These are phyloP conservation scores for Dysmachus trigonus DNA, from an alignment of 2,888 invertebrate genomes.

Conservation along the genomic window DNA sequence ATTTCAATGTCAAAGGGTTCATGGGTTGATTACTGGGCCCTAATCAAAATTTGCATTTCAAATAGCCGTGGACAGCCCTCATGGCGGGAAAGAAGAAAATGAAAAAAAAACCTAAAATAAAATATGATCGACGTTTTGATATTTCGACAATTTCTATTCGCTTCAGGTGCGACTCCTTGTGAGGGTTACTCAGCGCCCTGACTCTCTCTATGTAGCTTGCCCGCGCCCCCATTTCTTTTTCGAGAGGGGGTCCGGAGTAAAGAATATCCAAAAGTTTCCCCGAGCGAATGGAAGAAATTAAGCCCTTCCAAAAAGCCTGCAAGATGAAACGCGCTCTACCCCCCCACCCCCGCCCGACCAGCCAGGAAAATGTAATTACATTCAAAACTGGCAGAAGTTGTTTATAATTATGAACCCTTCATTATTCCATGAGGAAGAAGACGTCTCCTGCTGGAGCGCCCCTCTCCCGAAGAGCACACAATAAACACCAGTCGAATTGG, in stretches of 20 bases:
- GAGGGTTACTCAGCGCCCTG: neutral
- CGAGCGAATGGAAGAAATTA: neutral
- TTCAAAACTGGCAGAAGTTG: slow-evolving; percentile 49
- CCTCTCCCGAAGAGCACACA: neutral
- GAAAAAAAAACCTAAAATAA: neutral
- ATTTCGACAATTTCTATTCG: slow-evolving; percentile 27
- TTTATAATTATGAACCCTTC: slow-evolving; percentile 50
- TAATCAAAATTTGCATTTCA: slow-evolving; percentile 44
- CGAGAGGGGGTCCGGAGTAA: neutral
- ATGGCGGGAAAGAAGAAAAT: neutral
- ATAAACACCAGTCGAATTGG: slow-evolving; percentile 30
- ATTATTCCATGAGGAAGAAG: slow-evolving; percentile 49
- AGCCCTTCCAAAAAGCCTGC: neutral
- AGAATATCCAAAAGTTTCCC: slow-evolving; percentile 5
- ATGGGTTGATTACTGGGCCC: slow-evolving; percentile 33
- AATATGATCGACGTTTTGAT: slow-evolving; percentile 30
- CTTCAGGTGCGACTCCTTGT: neutral
- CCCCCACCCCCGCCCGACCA: neutral
- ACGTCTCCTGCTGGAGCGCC: slow-evolving; percentile 11
- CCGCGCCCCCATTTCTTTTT: neutral
- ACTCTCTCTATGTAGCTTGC: neutral
- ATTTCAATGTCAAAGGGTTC: slow-evolving; percentile 43
- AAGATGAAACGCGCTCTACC: slow-evolving; percentile 6
- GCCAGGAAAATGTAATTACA: slow-evolving; percentile 48
- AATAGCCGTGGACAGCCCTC: slow-evolving; percentile 20